Evolutionary conservation across 2,113 vertebrate species (phyloP), one percentile per base, ranked within the genome.

Genomic region (Girardinichthys multiradiatus): DNA sequence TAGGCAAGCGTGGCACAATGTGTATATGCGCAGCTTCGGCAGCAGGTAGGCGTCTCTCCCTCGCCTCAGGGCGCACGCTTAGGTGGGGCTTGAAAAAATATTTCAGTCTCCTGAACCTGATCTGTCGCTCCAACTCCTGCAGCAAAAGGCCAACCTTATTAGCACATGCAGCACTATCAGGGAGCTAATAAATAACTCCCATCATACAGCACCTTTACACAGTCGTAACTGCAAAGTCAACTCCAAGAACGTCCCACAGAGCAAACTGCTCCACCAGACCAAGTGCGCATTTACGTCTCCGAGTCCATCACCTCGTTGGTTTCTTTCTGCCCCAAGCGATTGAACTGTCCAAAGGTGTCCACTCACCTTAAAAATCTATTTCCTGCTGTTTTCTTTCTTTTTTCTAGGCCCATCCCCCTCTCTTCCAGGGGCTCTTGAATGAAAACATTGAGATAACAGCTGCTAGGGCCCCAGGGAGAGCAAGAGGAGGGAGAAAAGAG

Each of bases 381-480:
- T 80, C 81, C 81, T 81, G 74, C 79, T 73, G 70, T 73, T 84
- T 33, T 37, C 62, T 39, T 35, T 60, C 57, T 54, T 19, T 30
- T 57, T 29, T 59, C 26, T 29, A 42, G 69, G 67, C 83, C 90
- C 79, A 86, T 80, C 90, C 90, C 77, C 84, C 82, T 81, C 84
- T 82, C 80, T 86, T 90, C 83, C 84, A 86, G 81, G 80, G 87
- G 81, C 92, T 93, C 91, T 93, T 94, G 89, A 90, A 94, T 89
- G 84, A 92, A 94, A 94, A 93, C 90, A 91, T 91, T 80, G 90
- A 90, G 90, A 93, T 94, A 94, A 94, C 93, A 94, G 93, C 94
- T 94, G 94, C 91, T 90, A 86, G 85, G 89, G 90, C 91, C 93
- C 90, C 88, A 67, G 90, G 90, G 92, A 91, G 85, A 89, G 74